These are phyloP conservation scores for Euclidia mi DNA, from an alignment of 2,888 invertebrate species.

Conservation along the genomic window DNA sequence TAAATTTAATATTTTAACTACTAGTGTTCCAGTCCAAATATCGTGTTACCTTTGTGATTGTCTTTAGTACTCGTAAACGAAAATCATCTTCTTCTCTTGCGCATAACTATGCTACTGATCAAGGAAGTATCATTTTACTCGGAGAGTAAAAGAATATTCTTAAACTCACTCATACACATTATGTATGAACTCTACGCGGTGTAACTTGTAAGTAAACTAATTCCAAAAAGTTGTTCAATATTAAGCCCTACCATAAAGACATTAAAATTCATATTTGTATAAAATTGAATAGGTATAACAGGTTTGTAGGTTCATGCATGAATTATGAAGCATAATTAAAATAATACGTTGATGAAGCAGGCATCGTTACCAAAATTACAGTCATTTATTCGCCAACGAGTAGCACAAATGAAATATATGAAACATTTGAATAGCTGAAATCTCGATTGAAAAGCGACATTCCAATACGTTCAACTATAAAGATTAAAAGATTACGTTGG, in stretches of 20 bases:
- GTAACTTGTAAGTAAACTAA: background rate
- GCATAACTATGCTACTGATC: constrained; percentile 34
- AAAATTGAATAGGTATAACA: too few relatives aligned
- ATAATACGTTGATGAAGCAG: background rate
- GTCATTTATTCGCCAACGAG: background rate
- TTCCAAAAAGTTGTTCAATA: background rate
- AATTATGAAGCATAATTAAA: background rate
- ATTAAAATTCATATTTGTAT: background rate
- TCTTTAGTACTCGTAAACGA: constrained; percentile 33
- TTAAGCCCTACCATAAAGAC: background rate
- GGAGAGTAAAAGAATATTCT: background rate
- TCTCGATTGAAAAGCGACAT: background rate
- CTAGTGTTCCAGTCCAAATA: constrained; percentile 17
- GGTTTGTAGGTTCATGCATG: background rate
- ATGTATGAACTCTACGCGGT: background rate
- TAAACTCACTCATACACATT: background rate
- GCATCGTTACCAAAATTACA: constrained; percentile 1
- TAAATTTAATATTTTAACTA: constrained; percentile 20
- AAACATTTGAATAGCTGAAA: background rate
- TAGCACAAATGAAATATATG: background rate
- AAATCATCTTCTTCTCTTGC: constrained; percentile 17
- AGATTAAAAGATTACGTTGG: background rate
- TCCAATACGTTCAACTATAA: background rate
- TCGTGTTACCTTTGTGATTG: constrained; percentile 38
- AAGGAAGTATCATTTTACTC: constrained; percentile 39